phyloP scores from a whole-genome alignment of 2,113 vertebrate genomes.

The Holacanthus passer region DNA sequence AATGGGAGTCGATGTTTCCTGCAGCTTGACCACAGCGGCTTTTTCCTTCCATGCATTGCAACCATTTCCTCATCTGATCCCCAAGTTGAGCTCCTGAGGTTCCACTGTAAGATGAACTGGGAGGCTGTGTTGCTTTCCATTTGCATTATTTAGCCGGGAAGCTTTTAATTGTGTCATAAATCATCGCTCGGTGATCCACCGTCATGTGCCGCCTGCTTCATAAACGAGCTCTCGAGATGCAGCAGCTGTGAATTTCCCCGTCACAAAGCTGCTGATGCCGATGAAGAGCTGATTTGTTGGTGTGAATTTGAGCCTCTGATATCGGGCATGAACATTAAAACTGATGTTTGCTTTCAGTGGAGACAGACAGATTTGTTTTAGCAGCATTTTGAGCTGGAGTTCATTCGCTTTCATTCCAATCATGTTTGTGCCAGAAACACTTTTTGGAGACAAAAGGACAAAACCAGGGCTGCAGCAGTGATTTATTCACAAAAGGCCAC shows the following conservation, averaged over 20 bases:
- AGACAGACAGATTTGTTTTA: too few species aligned
- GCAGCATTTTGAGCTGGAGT: too few species aligned
- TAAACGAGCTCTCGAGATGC: conserved; percentile 28
- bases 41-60: not conserved
- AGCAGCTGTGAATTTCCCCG: not conserved
- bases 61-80: not conserved
- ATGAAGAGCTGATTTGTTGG: not conserved
- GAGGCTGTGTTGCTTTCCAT: not conserved
- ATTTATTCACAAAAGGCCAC: too few species aligned
- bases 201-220: conserved; percentile 25
- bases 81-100: too few species aligned
- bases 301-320: too few species aligned
- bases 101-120: not conserved
- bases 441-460: too few species aligned
- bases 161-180: conserved; percentile 37
- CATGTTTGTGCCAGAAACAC: too few species aligned
- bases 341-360: too few species aligned
- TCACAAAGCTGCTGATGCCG: conserved; percentile 4
- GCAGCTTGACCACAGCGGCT: not conserved
- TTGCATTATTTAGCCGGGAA: conserved; percentile 29
- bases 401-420: too few species aligned
- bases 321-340: too few species aligned
- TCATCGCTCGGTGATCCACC: conserved; percentile 21
- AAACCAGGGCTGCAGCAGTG: too few species aligned
- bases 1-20: not conserved